Evolutionary conservation across 2,888 invertebrate species (phyloP), one percentile per base, ranked within the genome.

Genomic region (Xestia xanthographa): DNA sequence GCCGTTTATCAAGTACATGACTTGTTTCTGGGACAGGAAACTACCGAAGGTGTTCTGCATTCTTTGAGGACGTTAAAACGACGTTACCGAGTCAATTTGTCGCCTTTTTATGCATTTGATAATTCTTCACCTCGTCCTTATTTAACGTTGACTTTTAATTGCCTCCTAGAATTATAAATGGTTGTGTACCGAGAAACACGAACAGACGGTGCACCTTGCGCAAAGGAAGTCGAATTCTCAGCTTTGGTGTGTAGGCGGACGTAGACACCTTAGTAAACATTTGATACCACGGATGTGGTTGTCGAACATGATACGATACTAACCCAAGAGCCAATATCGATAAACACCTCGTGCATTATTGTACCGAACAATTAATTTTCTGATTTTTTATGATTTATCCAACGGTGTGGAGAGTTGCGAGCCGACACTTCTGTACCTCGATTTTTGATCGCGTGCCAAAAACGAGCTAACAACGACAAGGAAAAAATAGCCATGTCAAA

Each of bases 401-500:
- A 69, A 69, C 70, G 72, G 81, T 75, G 84, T 81, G 80, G 84
- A 84, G 86, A 83, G 77, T 76, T 89, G 89, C 90, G 88, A 88
- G 87, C 89, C 84, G 91, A 89, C 90, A 91, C 86, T 89, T 88
- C 82, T 88, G 88, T 89, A 86, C 90, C 88, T 89, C 90, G 89
- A 90, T 91, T 93, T 94, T 95, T 96, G 96, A 94, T 83, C 84
- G 82, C 72, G 89, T 93, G 96, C 96, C 96, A 96, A 92, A 88
- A 91, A 73, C 87, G 92, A 93, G 92, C 93, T 90, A 93, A 94
- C 93, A 92, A 92, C 93, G 93, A 92, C 93, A 91, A 92, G 93
- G 93, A 94, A 95, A 95, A 95, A 96, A 95, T 95, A 95, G 93
- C 92, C 91, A 89, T 95, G 95, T 95, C 94, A 93, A 92, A 92